Base-by-base conservation (phyloP, 2,797 vertebrate species). In the Onychomys leucogaster region DNA sequence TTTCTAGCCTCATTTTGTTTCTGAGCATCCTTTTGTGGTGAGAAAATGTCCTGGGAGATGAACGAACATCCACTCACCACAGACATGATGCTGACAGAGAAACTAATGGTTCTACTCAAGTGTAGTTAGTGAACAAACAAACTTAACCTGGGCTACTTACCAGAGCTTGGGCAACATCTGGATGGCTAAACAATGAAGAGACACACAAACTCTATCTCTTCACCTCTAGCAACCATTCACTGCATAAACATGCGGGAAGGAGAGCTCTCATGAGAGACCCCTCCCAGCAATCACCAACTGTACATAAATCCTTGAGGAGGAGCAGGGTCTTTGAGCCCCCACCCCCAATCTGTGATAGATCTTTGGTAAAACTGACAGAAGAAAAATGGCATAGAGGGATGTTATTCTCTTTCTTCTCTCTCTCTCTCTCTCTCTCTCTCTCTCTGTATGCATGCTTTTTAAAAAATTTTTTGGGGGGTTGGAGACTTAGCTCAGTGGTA, bases 331-430 rank as follows among this genome's bases (percentile, higher is more conserved):
- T 86, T 55, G 32, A 71, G 34, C 61, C 27, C 23, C 13, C 65
- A 27, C 21, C 3, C 34, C 46, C 17, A 2, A 14, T 10, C 11
- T 34, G 69, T 55, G 49, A 37, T 29, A 55, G 91, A 89, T 82
- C 43, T 94, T 67, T 41, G 61, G 46, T 89, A 25, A 96, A 95
- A 94, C 59, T 65, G 43, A 93, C 61, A 29, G 90, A 80, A 91
- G 80, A 71, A 95, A 95, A 96, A 59, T 46, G 90, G 65, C 65
- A 95, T 65, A 83, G 19, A 82, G 19, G 59, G 6, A 27, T 43
- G 76, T 59, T 46, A n/a, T 41, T 96, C 37, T 76, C 25, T 41
- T 8, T 73, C n/a, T 25, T 46, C 25, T 34, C 37, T 73, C n/a
- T 73, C 8, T 73, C 19, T 73, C 19, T 75, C 23, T 52, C 23